Conservation (phyloP, 92 coral and sea anemone genomes). For the Bergia sp. region DNA sequence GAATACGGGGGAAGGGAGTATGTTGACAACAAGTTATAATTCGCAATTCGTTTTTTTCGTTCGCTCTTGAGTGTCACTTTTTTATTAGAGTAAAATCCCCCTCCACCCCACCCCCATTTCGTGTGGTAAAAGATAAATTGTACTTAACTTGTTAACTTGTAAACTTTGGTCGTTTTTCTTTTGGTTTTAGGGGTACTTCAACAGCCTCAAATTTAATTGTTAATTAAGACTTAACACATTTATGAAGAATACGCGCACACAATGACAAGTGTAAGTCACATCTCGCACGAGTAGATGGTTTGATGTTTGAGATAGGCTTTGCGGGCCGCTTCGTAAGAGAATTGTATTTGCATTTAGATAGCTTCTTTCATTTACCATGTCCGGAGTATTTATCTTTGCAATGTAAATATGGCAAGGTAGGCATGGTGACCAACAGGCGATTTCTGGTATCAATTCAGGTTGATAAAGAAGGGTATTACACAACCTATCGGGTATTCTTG, state of each 20-base stretch:
- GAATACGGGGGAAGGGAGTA: too few relatives aligned
- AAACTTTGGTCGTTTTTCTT: too few relatives aligned
- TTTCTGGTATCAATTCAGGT: background rate
- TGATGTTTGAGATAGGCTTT: background rate
- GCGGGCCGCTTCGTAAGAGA: background rate
- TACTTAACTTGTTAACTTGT: too few relatives aligned
- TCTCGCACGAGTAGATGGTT: background rate
- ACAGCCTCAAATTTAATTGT: too few relatives aligned
- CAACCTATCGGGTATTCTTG: background rate
- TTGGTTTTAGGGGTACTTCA: too few relatives aligned
- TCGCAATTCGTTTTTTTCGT: too few relatives aligned
- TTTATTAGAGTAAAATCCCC: too few relatives aligned
- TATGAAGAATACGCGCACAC: background rate
- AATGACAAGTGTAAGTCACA: background rate
- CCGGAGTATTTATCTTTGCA: background rate
- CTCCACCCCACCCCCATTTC: too few relatives aligned
- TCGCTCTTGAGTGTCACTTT: too few relatives aligned
- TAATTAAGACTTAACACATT: background rate
- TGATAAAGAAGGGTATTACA: background rate
- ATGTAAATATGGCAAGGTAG: background rate
- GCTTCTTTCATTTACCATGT: background rate
- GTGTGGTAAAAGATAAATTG: too few relatives aligned
- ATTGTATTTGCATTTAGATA: background rate
- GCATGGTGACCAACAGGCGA: constrained; percentile 2
- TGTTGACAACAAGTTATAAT: too few relatives aligned